Percentiles rank a stretch among this genome's conserved stretches.
phyloP scores from a whole-genome alignment of 2,888 invertebrate species.

The Hirtodrosophila alboralis region DNA sequence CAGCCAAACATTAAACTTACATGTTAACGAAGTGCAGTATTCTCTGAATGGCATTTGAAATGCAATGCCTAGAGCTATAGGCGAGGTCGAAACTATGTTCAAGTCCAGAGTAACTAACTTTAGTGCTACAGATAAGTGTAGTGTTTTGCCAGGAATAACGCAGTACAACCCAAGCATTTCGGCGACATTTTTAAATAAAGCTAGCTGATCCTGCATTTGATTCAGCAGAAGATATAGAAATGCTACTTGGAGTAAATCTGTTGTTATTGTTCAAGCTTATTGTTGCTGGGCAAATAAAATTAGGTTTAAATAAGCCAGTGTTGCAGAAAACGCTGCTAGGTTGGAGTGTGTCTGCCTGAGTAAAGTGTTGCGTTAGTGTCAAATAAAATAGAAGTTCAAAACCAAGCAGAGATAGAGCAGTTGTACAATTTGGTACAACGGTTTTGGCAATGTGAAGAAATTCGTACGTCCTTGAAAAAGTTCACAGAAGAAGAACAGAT shows the following conservation, averaged over 20 bases:
- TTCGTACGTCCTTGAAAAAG: neutral
- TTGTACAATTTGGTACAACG: conserved; percentile 11
- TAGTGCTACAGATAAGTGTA: neutral
- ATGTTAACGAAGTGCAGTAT: neutral
- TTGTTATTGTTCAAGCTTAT: conserved; percentile 15
- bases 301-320: conserved; percentile 6
- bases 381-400: neutral
- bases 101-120: conserved; percentile 16
- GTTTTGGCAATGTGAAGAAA: conserved; percentile 11
- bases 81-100: conserved; percentile 5
- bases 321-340: conserved; percentile 12
- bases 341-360: conserved; percentile 6
- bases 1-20: neutral
- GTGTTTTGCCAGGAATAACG: conserved; percentile 2
- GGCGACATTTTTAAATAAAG: neutral
- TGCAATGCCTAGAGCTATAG: neutral
- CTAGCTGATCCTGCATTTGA: conserved; percentile 17
- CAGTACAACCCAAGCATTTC: conserved; percentile 2
- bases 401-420: neutral
- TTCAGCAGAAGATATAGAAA: conserved; percentile 5
- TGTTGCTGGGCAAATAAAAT: conserved; percentile 12
- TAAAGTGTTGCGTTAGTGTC: neutral
- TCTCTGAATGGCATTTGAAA: conserved; percentile 1
- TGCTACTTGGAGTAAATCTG: conserved; percentile 4
- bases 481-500: conserved; percentile 3